A percentile compares a stretch with the other conserved stretches of the same genome.
Evolutionary conservation across 2,888 invertebrate genomes (phyloP).

Genomic region (Volucella inflata): DNA sequence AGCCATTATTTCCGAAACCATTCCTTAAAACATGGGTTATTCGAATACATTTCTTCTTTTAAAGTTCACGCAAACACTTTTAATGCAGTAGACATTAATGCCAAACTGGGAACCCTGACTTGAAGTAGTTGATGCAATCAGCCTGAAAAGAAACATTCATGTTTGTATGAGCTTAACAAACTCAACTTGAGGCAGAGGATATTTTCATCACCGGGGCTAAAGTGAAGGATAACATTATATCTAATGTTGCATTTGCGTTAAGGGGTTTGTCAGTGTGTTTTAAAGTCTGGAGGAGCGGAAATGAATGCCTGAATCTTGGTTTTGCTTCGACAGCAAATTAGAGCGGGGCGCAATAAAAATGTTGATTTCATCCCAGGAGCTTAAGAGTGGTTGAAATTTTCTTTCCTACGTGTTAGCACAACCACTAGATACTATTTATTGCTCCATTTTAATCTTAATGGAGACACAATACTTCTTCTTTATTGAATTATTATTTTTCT

Average conservation of each 20-base stretch:
- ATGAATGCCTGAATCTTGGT: conserved; percentile 26
- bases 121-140: conserved; percentile 49
- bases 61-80: no score
- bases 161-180: conserved; percentile 66
- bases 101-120: no score
- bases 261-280: conserved; percentile 37
- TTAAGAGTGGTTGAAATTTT: conserved; percentile 43
- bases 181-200: conserved; percentile 53
- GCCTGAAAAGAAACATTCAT: conserved; percentile 34
- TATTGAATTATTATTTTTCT: background rate
- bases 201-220: conserved; percentile 16
- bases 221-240: conserved; percentile 26
- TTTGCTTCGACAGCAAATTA: conserved; percentile 37
- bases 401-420: conserved; percentile 45
- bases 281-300: conserved; percentile 5
- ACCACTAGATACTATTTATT: conserved; percentile 26
- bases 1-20: no score
- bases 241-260: conserved; percentile 32
- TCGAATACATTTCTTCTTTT: no score
- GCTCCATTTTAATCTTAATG: conserved; percentile 55
- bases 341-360: conserved; percentile 27
- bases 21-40: no score
- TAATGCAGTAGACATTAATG: no score
- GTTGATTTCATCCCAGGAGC: conserved; percentile 50
- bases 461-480: conserved; percentile 31